Evolutionary conservation across 2,797 vertebrate species (phyloP).

Genomic region (Echiichthys vipera): DNA sequence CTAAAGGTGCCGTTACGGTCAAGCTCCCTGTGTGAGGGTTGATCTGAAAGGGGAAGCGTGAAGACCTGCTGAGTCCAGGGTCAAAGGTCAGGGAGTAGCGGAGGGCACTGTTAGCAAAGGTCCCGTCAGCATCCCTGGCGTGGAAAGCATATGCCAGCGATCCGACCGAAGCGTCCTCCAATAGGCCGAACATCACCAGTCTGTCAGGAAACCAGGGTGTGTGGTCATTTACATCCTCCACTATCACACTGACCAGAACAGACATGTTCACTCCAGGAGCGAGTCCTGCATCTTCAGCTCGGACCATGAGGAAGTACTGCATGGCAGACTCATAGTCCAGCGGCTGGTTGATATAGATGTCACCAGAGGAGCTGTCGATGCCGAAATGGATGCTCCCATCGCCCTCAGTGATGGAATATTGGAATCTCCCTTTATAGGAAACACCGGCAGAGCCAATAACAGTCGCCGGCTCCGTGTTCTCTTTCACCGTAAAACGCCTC

Average conservation of each 20-base stretch:
- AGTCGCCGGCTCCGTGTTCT: constrained; percentile 86
- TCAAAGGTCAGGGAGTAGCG: constrained; percentile 85
- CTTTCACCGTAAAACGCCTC: constrained; percentile 86
- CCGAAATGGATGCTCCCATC: constrained; percentile 86
- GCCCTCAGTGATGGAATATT: constrained; percentile 85
- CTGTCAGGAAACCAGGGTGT: constrained; percentile 88
- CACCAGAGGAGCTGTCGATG: constrained; percentile 85
- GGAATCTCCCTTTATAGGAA: constrained; percentile 66
- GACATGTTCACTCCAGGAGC: constrained; percentile 79
- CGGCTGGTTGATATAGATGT: constrained; percentile 89
- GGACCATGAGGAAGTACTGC: constrained; percentile 86
- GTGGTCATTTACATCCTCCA: constrained; percentile 93
- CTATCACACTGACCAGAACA: constrained; percentile 84
- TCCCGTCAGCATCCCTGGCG: constrained; percentile 91
- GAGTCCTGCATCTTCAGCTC: constrained; percentile 74
- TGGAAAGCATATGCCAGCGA: constrained; percentile 87
- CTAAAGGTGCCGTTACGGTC: constrained; percentile 83
- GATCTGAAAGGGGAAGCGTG: constrained; percentile 85
- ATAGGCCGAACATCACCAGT: constrained; percentile 86
- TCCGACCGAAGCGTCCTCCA: constrained; percentile 87
- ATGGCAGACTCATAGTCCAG: constrained; percentile 90
- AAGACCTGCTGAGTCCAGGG: not conserved
- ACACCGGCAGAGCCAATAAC: constrained; percentile 83
- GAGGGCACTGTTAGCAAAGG: constrained; percentile 88
- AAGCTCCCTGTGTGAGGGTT: constrained; percentile 87